phyloP scores from a whole-genome alignment of 2,113 vertebrate species.

The Daubentonia madagascariensis region DNA sequence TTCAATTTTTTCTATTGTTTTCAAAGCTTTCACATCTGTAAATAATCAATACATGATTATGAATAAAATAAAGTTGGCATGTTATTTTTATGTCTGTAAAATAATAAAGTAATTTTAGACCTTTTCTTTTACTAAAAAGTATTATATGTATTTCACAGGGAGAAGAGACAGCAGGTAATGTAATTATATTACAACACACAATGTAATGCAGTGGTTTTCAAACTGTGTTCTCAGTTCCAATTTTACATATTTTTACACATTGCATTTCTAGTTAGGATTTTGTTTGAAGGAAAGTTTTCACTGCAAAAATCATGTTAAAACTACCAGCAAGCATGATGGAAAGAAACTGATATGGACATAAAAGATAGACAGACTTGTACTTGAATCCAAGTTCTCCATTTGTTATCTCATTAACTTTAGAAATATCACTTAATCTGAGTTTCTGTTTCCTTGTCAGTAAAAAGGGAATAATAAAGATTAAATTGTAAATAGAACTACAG shows the following conservation, averaged over 20 bases:
- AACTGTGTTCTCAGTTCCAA: slow-evolving; percentile 1
- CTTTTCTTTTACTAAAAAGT: background rate
- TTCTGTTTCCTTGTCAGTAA: background rate
- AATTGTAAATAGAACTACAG: background rate
- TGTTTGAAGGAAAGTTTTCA: slow-evolving; percentile 8
- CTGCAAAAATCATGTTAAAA: background rate
- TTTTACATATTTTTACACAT: slow-evolving; percentile 7
- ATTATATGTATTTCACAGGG: background rate
- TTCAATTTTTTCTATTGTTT: background rate
- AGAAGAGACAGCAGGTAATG: background rate
- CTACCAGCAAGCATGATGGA: background rate
- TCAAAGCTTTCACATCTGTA: background rate
- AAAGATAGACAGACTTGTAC: background rate
- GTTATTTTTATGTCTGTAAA: background rate
- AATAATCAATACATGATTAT: background rate
- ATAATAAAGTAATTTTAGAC: background rate
- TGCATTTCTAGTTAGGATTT: slow-evolving; percentile 13
- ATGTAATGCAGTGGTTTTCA: background rate
- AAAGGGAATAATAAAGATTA: background rate
- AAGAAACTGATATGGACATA: background rate
- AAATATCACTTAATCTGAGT: background rate
- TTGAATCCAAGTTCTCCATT: background rate
- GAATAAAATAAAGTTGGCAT: background rate
- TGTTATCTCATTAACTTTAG: background rate
- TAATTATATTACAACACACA: background rate